These are phyloP conservation scores for Pungitius pungitius DNA, from an alignment of 2,113 vertebrate species.

Conservation along the genomic window DNA sequence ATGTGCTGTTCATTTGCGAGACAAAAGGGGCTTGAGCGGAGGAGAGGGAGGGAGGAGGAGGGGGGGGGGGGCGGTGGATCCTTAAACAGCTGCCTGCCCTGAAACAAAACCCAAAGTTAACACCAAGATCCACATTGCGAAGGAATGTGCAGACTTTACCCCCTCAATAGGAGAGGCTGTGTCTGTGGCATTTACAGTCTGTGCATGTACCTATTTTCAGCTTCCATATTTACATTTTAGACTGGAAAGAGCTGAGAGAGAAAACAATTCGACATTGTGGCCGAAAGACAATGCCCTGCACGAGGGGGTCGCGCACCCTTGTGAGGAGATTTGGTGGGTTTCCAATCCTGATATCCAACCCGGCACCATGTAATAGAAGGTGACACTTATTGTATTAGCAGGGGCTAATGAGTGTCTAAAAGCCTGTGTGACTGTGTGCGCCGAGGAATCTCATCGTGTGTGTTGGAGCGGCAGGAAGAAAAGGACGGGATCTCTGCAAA, in stretches of 20 bases:
- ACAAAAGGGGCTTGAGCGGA: constrained; percentile 62
- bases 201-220: constrained; percentile 1
- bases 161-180: neutral
- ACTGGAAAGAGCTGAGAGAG: constrained; percentile 35
- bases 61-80: constrained; percentile 53
- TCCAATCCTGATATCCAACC: constrained; percentile 78
- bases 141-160: constrained; percentile 29
- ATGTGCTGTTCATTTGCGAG: constrained; percentile 71
- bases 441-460: constrained; percentile 78
- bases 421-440: constrained; percentile 79
- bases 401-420: constrained; percentile 82
- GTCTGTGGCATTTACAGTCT: neutral
- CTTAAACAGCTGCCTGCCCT: constrained; percentile 73
- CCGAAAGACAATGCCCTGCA: constrained; percentile 67
- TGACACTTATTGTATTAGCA: constrained; percentile 83
- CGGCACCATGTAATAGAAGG: constrained; percentile 79
- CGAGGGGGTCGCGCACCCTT: constrained; percentile 58
- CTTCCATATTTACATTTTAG: constrained; percentile 19
- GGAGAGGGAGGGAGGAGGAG: constrained; percentile 50
- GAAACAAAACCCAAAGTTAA: constrained; percentile 63
- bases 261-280: constrained; percentile 74
- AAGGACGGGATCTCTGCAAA: constrained; percentile 58
- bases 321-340: constrained; percentile 76
- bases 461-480: constrained; percentile 64
- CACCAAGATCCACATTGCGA: constrained; percentile 32